Conservation (phyloP, 2,113 vertebrate species). For the Malurus elegans region DNA sequence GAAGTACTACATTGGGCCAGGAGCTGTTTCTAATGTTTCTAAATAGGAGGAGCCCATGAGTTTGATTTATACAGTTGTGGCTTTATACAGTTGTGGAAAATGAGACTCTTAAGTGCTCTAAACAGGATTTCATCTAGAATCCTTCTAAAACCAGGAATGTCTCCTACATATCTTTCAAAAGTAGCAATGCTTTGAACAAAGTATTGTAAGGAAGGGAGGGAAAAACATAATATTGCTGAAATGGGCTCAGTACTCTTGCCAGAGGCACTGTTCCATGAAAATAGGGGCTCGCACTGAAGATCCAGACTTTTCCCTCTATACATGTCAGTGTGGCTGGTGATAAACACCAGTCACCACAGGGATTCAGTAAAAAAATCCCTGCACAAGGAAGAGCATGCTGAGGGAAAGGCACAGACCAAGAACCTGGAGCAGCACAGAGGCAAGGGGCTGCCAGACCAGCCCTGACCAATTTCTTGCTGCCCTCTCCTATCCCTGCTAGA, state of each 20-base stretch:
- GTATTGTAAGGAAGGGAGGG: not conserved
- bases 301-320: not conserved
- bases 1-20: not conserved
- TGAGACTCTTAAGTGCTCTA: not conserved
- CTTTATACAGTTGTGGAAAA: not conserved
- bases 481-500: not conserved
- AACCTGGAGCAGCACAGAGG: not conserved
- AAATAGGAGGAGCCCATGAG: not conserved
- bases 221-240: not conserved
- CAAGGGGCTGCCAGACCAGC: not conserved
- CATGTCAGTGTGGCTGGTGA: not conserved
- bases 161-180: not conserved
- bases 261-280: not conserved
- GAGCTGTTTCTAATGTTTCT: not conserved
- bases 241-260: not conserved
- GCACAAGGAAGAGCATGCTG: accelerated
- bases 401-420: not conserved
- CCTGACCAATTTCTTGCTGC: not conserved
- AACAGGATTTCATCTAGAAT: not conserved
- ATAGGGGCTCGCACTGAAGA: not conserved
- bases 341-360: not conserved
- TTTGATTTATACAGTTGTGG: not conserved
- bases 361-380: accelerated
- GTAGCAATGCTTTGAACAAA: not conserved
- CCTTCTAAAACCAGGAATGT: not conserved